Percentiles rank a stretch among this genome's conserved stretches.
phyloP scores from a whole-genome alignment of 1,140 invertebrate species.

The Oryzaephilus surinamensis region DNA sequence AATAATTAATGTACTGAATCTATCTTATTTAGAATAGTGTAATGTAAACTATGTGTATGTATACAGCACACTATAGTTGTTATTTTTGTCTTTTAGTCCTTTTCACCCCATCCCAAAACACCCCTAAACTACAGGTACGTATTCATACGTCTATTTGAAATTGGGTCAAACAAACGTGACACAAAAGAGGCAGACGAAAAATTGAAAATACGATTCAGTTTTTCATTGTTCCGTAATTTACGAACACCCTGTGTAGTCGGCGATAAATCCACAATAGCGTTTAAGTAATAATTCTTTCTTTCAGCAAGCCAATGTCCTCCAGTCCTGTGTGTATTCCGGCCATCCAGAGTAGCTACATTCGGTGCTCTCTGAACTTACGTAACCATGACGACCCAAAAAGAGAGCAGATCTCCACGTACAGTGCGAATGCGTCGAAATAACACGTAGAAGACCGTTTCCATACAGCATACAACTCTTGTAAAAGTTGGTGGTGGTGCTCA shows the following conservation, averaged over 20 bases:
- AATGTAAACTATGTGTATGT: constrained; percentile 29
- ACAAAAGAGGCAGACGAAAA: constrained; percentile 1
- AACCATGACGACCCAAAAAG: constrained; percentile 13
- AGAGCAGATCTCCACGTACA: constrained; percentile 10
- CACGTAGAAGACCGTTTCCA: too few relatives aligned
- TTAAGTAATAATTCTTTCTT: background rate
- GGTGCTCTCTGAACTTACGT: constrained; percentile 2
- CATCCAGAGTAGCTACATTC: too few relatives aligned
- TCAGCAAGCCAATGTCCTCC: background rate
- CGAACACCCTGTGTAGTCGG: background rate
- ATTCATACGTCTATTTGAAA: constrained; percentile 1
- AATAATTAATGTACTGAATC: constrained; percentile 32
- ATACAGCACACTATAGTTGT: constrained; percentile 31
- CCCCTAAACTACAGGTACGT: constrained; percentile 6
- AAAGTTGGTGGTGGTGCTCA: too few relatives aligned
- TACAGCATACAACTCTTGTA: too few relatives aligned
- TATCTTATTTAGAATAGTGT: constrained; percentile 29
- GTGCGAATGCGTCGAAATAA: constrained; percentile 14
- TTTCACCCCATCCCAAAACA: constrained; percentile 8
- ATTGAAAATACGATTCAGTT: background rate
- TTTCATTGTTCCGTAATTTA: background rate
- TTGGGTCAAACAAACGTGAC: constrained; percentile 1
- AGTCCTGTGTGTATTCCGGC: background rate
- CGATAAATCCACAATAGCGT: background rate
- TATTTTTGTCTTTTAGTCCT: constrained; percentile 22